A percentile compares a stretch with the other conserved stretches of the same genome.
phyloP scores from a whole-genome alignment of 2,797 vertebrate species.

The Acanthiza pusilla region DNA sequence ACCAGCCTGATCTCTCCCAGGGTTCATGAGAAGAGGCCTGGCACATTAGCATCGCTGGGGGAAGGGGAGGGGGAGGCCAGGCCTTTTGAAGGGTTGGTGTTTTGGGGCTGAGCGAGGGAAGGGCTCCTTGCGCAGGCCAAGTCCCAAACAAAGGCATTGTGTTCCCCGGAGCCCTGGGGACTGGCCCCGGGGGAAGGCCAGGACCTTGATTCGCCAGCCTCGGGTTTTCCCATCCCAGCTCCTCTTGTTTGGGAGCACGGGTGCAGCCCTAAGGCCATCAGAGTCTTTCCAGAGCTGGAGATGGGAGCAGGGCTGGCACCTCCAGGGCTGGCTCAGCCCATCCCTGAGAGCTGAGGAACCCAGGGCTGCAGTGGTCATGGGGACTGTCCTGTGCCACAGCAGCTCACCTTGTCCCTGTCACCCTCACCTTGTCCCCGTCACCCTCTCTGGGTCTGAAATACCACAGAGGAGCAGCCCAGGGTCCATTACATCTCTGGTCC shows the following conservation, averaged over 20 bases:
- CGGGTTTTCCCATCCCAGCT: neutral
- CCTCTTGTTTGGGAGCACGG: neutral
- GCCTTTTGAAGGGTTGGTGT: conserved; percentile 15
- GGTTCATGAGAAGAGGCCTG: conserved; percentile 46
- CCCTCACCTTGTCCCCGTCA: neutral
- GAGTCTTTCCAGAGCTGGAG: neutral
- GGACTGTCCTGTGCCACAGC: neutral
- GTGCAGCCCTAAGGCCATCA: neutral
- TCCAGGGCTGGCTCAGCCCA: neutral
- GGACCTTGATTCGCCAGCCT: neutral
- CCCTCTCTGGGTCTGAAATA: neutral
- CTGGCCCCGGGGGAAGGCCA: neutral
- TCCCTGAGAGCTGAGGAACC: neutral
- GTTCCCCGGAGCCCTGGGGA: neutral
- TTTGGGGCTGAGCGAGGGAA: neutral
- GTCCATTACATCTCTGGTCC: neutral
- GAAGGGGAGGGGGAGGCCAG: neutral
- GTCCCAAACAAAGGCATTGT: conserved; percentile 36
- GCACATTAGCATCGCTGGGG: conserved; percentile 21
- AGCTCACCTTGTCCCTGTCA: neutral
- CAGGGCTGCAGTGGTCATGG: neutral
- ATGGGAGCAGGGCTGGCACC: rapidly evolving
- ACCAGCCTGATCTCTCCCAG: conserved; percentile 17
- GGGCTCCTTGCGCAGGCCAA: neutral
- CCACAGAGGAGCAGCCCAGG: neutral